Percentiles rank a stretch among this genome's conserved stretches.
Conservation (phyloP, 2,888 invertebrate species). For the Congeria kusceri region DNA sequence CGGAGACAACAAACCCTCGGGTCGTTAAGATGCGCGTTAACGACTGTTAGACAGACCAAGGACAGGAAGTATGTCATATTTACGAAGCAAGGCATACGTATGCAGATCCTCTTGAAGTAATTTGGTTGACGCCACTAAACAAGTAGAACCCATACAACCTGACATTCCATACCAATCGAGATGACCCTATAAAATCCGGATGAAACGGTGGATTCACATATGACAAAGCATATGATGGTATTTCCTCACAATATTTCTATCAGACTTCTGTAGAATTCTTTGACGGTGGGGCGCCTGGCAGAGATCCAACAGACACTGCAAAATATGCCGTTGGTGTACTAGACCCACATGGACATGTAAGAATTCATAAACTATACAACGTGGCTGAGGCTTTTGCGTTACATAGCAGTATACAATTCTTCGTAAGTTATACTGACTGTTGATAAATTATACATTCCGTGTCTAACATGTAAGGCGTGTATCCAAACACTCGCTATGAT, state of each 20-base stretch:
- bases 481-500: too few species aligned
- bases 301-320: slow-evolving; percentile 65
- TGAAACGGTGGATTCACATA: slow-evolving; percentile 56
- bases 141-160: slow-evolving; percentile 80
- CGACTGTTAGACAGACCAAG: slow-evolving; percentile 49
- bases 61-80: slow-evolving; percentile 38
- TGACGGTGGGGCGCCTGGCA: slow-evolving; percentile 57
- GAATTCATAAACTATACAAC: too few species aligned
- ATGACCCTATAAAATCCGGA: slow-evolving; percentile 26
- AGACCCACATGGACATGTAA: slow-evolving; percentile 60
- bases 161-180: background rate
- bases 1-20: slow-evolving; percentile 68
- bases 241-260: slow-evolving; percentile 55
- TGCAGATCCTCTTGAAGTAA: too few species aligned
- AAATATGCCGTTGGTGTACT: slow-evolving; percentile 62
- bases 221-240: slow-evolving; percentile 67
- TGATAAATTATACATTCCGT: too few species aligned
- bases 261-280: slow-evolving; percentile 70
- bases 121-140: too few species aligned
- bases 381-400: too few species aligned
- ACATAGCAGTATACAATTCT: too few species aligned
- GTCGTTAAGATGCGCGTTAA: slow-evolving; percentile 59
- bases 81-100: too few species aligned
- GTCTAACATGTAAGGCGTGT: too few species aligned
- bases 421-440: too few species aligned